A percentile compares a stretch with the other conserved stretches of the same genome.
These are phyloP conservation scores for Ciconia boyciana DNA, from an alignment of 2,113 vertebrate species.

Conservation along the genomic window DNA sequence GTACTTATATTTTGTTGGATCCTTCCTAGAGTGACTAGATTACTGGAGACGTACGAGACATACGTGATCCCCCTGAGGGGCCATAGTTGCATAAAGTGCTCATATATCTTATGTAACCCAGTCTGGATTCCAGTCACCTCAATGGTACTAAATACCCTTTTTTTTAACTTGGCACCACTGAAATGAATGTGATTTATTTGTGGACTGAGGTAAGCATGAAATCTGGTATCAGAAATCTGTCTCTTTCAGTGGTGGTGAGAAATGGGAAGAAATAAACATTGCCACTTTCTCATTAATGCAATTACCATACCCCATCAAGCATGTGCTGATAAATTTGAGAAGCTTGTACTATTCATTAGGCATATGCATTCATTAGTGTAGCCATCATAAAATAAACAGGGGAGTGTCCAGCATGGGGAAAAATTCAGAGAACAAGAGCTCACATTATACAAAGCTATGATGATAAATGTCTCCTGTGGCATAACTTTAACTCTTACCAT, in stretches of 20 bases:
- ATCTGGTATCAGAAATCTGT: background rate
- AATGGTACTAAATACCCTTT: background rate
- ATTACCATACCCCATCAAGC: background rate
- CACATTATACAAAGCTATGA: slow-evolving; percentile 57
- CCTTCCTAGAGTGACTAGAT: background rate
- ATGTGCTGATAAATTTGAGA: background rate
- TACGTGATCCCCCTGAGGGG: rapidly evolving
- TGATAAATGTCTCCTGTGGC: slow-evolving; percentile 74
- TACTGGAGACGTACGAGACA: rapidly evolving
- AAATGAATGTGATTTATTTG: background rate
- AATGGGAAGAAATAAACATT: background rate
- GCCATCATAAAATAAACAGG: slow-evolving; percentile 68
- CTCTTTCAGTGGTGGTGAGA: background rate
- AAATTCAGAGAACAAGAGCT: slow-evolving; percentile 65
- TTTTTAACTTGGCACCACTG: background rate
- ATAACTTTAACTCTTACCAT: slow-evolving; percentile 73
- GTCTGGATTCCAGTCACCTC: background rate
- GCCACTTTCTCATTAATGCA: slow-evolving; percentile 5
- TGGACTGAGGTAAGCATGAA: background rate
- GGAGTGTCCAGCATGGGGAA: slow-evolving; percentile 10
- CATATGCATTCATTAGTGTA: slow-evolving; percentile 37
- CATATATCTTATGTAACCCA: background rate
- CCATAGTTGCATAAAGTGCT: background rate
- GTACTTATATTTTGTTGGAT: background rate
- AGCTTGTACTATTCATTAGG: slow-evolving; percentile 14